Base-by-base conservation (phyloP, 1,140 invertebrate genomes). In the Eurytemora carolleeae region DNA sequence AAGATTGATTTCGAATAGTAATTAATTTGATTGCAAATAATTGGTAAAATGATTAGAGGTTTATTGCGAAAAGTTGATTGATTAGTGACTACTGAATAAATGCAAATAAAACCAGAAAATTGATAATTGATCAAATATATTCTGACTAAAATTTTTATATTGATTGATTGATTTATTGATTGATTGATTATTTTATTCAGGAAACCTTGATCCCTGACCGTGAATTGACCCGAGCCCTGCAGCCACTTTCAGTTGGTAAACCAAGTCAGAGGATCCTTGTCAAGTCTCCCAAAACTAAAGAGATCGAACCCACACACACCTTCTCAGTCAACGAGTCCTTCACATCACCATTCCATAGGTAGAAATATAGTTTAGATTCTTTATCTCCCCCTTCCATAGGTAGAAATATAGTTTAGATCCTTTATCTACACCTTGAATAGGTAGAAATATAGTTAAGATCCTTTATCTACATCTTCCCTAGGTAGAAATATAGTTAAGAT, bases 321-420 rank as follows among this genome's bases (percentile, higher is more conserved):
- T 98, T 99, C 72, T 84, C 80, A 69, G 90, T 99, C 2, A 99
- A 98, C 74, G 95, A 99, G 71, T 85, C 86, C 64, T 99, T 99
- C 75, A 87, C 88, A 25, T 98, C 94, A 25, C 97, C 97, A 77
- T 78, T 98, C 65, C 87, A 94, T 73, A 83, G 91, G 80, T 91
- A 54, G 24, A 53, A 22, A 20, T 53, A 1, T 18, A 16, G 18
- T 59, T 53, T 3, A 24, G 16, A 23, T 85, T 86, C 64, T 99
- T 99, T 75, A 87, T 88, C 24, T 98, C 94, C 25, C 97, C 97
- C 77, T 78, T 98, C 65, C 87, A 94, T 73, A 83, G 91, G 80
- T 91, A 54, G 24, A 53, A 22, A 20, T 53, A 1, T 18, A 16
- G 18, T 59, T 53, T 3, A 24, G 16, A 23, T 85, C 86, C 64